Evolutionary conservation across 1,140 invertebrate species (phyloP).

Genomic region (Eubasilissa regina): DNA sequence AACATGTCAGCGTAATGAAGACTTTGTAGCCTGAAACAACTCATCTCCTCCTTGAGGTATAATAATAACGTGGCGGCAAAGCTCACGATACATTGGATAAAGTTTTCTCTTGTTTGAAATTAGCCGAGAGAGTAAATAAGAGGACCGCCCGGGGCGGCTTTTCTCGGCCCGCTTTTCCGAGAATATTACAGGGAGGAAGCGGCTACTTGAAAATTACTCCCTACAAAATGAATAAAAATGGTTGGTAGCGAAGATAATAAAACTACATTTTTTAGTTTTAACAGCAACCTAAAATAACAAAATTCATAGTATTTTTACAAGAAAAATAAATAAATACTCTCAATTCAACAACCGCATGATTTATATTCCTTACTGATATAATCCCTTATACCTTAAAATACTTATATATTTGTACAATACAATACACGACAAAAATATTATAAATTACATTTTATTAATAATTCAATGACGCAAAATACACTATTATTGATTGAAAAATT

Average conservation of each 20-base stretch:
- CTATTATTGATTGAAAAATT: too few relatives aligned
- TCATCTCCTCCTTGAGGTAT: slow-evolving; percentile 2
- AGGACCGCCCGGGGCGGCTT: neutral
- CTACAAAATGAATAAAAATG: neutral
- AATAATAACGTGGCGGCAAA: slow-evolving; percentile 12
- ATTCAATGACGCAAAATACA: too few relatives aligned
- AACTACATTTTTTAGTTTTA: neutral
- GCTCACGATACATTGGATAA: slow-evolving; percentile 24
- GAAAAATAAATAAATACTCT: too few relatives aligned
- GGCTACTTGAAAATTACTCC: neutral
- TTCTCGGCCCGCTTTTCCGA: neutral
- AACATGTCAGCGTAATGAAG: slow-evolving; percentile 26
- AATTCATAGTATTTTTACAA: neutral
- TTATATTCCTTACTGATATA: too few relatives aligned
- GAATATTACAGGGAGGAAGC: neutral
- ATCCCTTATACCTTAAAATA: too few relatives aligned
- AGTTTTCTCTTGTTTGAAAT: slow-evolving; percentile 35
- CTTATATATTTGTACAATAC: too few relatives aligned
- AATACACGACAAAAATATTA: too few relatives aligned
- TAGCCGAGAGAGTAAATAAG: slow-evolving; percentile 26
- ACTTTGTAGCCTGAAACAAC: slow-evolving; percentile 13
- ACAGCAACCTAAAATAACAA: neutral
- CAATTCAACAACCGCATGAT: too few relatives aligned
- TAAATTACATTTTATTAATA: too few relatives aligned
- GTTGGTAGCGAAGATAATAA: neutral